Percentiles rank a stretch among this genome's conserved stretches.
Conservation (phyloP, 2,888 invertebrate species). For the Xanthorhoe designata region DNA sequence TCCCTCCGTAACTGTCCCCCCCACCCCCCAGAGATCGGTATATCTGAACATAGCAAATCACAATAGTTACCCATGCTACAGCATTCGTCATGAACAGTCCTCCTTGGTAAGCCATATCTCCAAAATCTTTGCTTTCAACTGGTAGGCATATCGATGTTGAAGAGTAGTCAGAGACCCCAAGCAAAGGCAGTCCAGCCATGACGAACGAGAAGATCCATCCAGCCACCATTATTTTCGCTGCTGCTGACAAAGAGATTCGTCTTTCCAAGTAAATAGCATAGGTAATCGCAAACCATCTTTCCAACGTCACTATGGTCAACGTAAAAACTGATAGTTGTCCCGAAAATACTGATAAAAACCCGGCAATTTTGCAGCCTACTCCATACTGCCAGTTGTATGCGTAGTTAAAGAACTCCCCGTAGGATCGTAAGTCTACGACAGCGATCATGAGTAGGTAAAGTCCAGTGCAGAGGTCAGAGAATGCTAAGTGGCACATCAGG, state of each 20-base stretch:
- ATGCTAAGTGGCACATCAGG: constrained; percentile 90
- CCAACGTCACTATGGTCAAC: constrained; percentile 93
- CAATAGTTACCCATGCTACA: constrained; percentile 92
- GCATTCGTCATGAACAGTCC: constrained; percentile 91
- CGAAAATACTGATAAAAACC: constrained; percentile 94
- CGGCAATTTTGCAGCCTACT: constrained; percentile 93
- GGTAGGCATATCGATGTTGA: constrained; percentile 95
- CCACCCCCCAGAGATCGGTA: constrained; percentile 92
- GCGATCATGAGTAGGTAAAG: constrained; percentile 93
- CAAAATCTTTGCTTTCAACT: constrained; percentile 90
- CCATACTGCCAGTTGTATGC: constrained; percentile 96
- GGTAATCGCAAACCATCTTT: constrained; percentile 94
- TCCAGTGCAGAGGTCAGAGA: constrained; percentile 95
- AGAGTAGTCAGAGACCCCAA: constrained; percentile 94
- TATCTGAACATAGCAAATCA: constrained; percentile 94
- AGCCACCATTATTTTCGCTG: constrained; percentile 90
- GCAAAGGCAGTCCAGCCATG: constrained; percentile 92
- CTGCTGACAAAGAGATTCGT: constrained; percentile 89
- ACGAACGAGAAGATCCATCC: constrained; percentile 92
- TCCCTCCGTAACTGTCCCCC: constrained; percentile 88
- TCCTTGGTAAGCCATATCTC: constrained; percentile 91
- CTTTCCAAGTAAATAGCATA: constrained; percentile 93
- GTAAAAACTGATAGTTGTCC: constrained; percentile 95
- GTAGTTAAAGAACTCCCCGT: constrained; percentile 95
- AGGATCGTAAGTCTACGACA: constrained; percentile 92